Evolutionary conservation across 2,888 invertebrate genomes (phyloP).

Genomic region (Drosophila affinis): DNA sequence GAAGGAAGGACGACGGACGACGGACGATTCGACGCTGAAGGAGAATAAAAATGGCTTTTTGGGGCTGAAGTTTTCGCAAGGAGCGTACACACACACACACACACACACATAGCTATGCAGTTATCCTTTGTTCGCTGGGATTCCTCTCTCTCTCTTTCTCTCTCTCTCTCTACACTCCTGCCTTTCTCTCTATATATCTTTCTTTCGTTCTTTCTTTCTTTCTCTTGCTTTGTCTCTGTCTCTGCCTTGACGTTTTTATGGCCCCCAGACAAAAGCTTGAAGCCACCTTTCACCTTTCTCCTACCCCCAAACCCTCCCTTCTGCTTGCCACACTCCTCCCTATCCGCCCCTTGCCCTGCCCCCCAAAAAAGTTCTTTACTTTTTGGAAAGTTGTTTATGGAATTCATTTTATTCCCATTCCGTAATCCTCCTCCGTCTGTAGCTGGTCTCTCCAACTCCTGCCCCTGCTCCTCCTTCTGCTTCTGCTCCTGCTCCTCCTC

Average conservation of each 20-base stretch:
- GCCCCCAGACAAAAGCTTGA: slow-evolving; percentile 42
- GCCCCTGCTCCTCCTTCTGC: too few relatives aligned
- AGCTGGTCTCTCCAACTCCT: slow-evolving; percentile 11
- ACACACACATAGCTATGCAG: slow-evolving; percentile 43
- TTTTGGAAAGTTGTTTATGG: slow-evolving; percentile 76
- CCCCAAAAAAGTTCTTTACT: slow-evolving; percentile 38
- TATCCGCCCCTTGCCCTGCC: slow-evolving; percentile 2
- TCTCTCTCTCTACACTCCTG: slow-evolving; percentile 9
- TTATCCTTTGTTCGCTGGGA: slow-evolving; percentile 71
- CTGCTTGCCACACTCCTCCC: background rate
- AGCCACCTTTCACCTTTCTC: slow-evolving; percentile 41
- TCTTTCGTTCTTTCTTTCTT: slow-evolving; percentile 28
- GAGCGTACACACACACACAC: slow-evolving; percentile 32
- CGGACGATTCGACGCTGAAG: slow-evolving; percentile 25
- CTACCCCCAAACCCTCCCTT: background rate
- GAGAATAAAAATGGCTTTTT: slow-evolving; percentile 64
- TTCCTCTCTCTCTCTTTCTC: slow-evolving; percentile 50
- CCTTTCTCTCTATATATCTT: slow-evolving; percentile 47
- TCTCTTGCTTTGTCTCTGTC: slow-evolving; percentile 22
- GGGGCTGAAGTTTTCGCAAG: slow-evolving; percentile 55
- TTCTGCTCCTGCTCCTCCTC: too few relatives aligned
- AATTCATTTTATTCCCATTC: slow-evolving; percentile 72
- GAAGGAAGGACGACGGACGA: slow-evolving; percentile 49
- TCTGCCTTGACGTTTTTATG: slow-evolving; percentile 61
- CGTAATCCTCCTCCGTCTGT: slow-evolving; percentile 3